Conservation (phyloP, 1,140 invertebrate species). For the Lepidurus packardi region DNA sequence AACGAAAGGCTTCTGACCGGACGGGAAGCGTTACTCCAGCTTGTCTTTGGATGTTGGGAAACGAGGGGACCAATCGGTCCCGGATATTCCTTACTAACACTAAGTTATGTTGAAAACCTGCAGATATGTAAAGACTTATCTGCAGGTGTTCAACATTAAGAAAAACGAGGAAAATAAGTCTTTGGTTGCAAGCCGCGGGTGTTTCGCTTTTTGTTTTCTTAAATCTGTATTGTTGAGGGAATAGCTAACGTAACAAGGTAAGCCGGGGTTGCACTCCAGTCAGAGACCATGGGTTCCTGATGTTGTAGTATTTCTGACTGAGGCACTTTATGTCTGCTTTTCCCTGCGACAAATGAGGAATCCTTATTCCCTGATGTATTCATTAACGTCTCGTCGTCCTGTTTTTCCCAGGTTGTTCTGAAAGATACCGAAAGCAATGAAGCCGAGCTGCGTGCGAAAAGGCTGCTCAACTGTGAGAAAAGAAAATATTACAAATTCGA, state of each 20-base stretch:
- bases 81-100: no score
- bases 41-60: no score
- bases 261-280: neutral
- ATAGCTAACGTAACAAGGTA: neutral
- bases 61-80: no score
- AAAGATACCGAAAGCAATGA: slow-evolving; percentile 51
- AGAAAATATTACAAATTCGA: slow-evolving; percentile 91
- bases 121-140: neutral
- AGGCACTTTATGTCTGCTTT: no score
- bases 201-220: slow-evolving; percentile 15
- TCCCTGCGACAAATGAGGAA: no score
- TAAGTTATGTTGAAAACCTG: no score
- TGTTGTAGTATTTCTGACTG: no score
- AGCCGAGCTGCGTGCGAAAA: slow-evolving; percentile 65
- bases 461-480: slow-evolving; percentile 86
- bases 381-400: slow-evolving; percentile 32
- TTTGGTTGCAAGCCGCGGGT: neutral
- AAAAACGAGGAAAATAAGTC: neutral
- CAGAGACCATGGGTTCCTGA: no score
- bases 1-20: neutral
- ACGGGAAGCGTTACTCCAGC: no score
- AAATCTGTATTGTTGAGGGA: neutral
- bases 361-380: neutral
- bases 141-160: neutral
- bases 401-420: slow-evolving; percentile 49